Percentiles rank a stretch among this genome's conserved stretches.
Evolutionary conservation across 1,140 invertebrate species (phyloP).

Genomic region (Heliconius nattereri): DNA sequence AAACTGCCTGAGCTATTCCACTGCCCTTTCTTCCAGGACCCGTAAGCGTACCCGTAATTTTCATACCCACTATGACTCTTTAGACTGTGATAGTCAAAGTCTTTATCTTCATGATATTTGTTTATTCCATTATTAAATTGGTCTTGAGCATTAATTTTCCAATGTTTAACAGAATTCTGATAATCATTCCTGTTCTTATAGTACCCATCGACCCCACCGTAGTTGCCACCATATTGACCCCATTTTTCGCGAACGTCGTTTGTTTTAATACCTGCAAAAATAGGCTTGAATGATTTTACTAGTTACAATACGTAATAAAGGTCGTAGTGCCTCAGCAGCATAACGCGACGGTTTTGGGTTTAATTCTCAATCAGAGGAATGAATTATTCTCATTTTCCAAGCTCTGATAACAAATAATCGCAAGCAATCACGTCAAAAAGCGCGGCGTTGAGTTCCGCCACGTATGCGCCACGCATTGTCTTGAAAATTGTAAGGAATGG

Average conservation of each 20-base stretch:
- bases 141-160: slow-evolving; percentile 48
- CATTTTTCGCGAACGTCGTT: slow-evolving; percentile 62
- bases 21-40: slow-evolving; percentile 49
- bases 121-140: slow-evolving; percentile 50
- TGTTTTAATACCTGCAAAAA: slow-evolving; percentile 52
- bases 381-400: no score
- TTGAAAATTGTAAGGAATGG: no score
- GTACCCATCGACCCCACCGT: slow-evolving; percentile 62
- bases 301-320: not conserved
- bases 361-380: no score
- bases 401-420: no score
- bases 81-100: slow-evolving; percentile 66
- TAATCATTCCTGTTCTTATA: slow-evolving; percentile 71
- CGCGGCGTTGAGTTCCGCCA: no score
- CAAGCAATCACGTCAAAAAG: no score
- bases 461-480: no score
- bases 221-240: slow-evolving; percentile 70
- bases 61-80: slow-evolving; percentile 49
- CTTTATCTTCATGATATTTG: slow-evolving; percentile 45
- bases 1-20: slow-evolving; percentile 57
- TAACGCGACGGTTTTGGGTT: not conserved
- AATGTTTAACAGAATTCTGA: slow-evolving; percentile 65
- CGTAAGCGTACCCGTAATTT: slow-evolving; percentile 56
- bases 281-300: not conserved
- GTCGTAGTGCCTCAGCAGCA: no score